Evolutionary conservation across 2,888 invertebrate species (phyloP).

Genomic region (Oligia latruncula): DNA sequence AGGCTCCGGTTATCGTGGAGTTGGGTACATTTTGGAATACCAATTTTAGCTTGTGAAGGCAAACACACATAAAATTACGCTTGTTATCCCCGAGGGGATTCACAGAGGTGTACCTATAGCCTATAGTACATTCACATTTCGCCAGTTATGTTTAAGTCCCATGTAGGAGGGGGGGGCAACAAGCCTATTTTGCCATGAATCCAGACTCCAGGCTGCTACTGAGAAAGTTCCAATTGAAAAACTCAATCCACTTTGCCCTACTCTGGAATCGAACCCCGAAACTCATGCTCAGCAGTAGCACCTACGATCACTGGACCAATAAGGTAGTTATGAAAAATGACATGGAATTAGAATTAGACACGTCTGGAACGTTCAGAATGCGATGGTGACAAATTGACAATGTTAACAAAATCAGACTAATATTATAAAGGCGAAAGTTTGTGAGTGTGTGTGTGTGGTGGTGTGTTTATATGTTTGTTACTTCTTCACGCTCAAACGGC

Average conservation of each 20-base stretch:
- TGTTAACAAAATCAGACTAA: background rate
- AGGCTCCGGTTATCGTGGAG: constrained; percentile 37
- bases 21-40: constrained; percentile 4
- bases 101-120: background rate
- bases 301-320: no score
- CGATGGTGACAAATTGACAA: background rate
- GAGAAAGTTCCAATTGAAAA: no score
- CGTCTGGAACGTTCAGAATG: background rate
- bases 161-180: no score
- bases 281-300: background rate
- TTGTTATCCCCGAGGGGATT: no score
- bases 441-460: no score
- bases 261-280: background rate
- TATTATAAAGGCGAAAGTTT: no score
- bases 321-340: no score
- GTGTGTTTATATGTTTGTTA: no score
- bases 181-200: background rate
- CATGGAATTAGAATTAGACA: background rate
- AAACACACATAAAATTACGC: background rate
- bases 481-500: no score
- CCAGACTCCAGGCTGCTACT: no score
- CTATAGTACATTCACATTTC: background rate
- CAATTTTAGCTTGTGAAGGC: background rate
- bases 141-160: background rate
- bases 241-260: background rate